Base-by-base conservation (phyloP, 2,888 invertebrate genomes). In the Lutraria lutraria region DNA sequence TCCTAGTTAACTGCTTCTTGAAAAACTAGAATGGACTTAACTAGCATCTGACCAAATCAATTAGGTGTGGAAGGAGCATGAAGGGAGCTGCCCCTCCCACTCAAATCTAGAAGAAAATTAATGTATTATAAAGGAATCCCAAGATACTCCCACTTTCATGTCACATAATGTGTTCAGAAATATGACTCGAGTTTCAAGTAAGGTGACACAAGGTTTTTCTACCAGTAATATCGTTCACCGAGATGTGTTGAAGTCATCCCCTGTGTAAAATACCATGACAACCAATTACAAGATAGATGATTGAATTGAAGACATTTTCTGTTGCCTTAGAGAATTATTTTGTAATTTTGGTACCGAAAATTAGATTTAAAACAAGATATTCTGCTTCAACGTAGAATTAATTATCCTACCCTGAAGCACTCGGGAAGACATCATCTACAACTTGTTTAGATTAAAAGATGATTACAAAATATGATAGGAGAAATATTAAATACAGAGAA, bases 291-390 rank as follows among this genome's bases (percentile, higher is more conserved):
- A 43, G 52, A 83, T 15, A 15, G 29, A 16, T 83, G 83, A 68
- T 68, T 83, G 63, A 15, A 52, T 83, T 63, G 68, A 12, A 83
- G 83, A 52, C 82, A 82, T 16, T 31, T 60, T 60, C 12, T 13
- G 25, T 63, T 63, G 83, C 68, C 68, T 68, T 68, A 43, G 43
- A 83, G 83, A 68, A 83, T 43, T 68, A 43, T 68, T 25, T 13
- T 83, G 34, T 68, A 83, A 83, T 83, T 63, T 68, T 83, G 60
- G 25, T 60, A 63, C 21, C 21, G 60, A 68, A n/a, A 29, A 68
- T 63, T 83, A 56, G 43, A 68, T 68, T 83, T 83, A 52, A 83
- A 83, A 68, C 83, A 63, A 15, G 83, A 83, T 83, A 63, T 63
- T 63, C 63, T 63, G 63, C 12, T 25, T 63, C 25, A 63, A 25